phyloP scores from a whole-genome alignment of 2,888 invertebrate species.

The Melipona beecheii region DNA sequence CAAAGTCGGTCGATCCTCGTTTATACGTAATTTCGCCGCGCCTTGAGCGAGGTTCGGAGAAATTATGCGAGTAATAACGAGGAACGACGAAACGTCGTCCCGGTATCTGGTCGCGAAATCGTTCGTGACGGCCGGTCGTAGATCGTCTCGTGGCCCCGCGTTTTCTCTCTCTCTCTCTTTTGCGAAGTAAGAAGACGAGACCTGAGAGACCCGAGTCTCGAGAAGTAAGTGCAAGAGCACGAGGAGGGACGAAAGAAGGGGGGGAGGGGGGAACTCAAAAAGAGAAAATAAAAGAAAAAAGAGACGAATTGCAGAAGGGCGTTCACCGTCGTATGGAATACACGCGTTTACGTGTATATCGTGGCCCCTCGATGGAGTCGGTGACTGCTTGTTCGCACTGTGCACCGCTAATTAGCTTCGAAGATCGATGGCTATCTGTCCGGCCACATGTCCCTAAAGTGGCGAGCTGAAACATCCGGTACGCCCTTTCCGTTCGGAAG shows the following conservation, averaged over 20 bases:
- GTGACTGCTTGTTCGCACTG: constrained; percentile 78
- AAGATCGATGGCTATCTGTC: constrained; percentile 81
- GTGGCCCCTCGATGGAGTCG: constrained; percentile 38
- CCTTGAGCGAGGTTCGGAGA: constrained; percentile 70
- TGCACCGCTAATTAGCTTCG: constrained; percentile 80
- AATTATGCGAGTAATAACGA: constrained; percentile 73
- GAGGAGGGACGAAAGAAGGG: too few relatives aligned
- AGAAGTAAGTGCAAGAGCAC: not conserved
- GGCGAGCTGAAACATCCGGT: constrained; percentile 80
- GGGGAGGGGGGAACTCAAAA: not conserved
- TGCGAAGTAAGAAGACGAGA: too few relatives aligned
- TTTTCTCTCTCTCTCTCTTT: too few relatives aligned
- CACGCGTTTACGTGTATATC: constrained; percentile 56
- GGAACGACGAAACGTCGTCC: constrained; percentile 70
- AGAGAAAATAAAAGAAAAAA: too few relatives aligned
- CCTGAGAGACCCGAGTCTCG: not conserved
- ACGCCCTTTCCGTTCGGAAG: constrained; percentile 64
- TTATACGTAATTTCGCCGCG: constrained; percentile 66
- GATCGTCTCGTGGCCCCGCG: constrained; percentile 54
- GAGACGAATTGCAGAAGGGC: constrained; percentile 35
- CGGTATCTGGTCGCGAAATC: constrained; percentile 70
- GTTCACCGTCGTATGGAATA: constrained; percentile 51
- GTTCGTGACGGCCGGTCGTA: constrained; percentile 68
- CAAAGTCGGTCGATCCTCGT: constrained; percentile 53
- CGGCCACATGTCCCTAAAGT: constrained; percentile 80